These are phyloP conservation scores for Thereva unica DNA, from an alignment of 2,888 invertebrate genomes.

Conservation along the genomic window DNA sequence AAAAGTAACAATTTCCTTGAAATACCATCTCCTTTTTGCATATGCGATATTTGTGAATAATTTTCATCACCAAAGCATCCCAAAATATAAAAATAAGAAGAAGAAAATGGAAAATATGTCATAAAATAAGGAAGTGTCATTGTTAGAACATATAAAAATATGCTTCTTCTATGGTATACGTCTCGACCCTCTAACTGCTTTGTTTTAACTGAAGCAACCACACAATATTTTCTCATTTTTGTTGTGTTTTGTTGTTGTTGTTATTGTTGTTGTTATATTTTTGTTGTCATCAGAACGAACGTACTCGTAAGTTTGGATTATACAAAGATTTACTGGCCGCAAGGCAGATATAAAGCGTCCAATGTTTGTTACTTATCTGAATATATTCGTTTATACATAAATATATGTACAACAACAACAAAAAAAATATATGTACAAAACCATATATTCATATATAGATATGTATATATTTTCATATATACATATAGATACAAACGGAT, in stretches of 20 bases:
- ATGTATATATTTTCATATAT: not conserved
- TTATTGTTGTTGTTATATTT: not conserved
- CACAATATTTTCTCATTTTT: slow-evolving; percentile 4
- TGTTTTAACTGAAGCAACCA: not conserved
- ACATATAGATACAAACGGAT: not conserved
- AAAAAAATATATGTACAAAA: not conserved
- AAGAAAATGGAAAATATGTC: not conserved
- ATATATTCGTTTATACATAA: not conserved
- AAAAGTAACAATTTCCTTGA: too few species aligned
- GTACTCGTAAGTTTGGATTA: not conserved
- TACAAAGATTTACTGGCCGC: slow-evolving; percentile 18
- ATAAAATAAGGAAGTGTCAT: not conserved
- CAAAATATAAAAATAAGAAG: not conserved
- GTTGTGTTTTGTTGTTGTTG: too few species aligned
- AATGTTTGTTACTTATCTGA: too few species aligned
- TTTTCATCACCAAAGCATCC: slow-evolving; percentile 2
- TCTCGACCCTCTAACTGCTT: not conserved
- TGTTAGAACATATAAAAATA: slow-evolving; percentile 18
- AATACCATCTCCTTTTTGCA: too few species aligned
- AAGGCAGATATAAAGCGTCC: slow-evolving; percentile 19
- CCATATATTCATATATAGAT: too few species aligned
- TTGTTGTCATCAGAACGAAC: not conserved
- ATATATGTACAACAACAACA: slow-evolving; percentile 4
- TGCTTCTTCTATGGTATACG: slow-evolving; percentile 6
- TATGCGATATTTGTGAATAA: too few species aligned